Conservation (phyloP, 2,113 vertebrate genomes). For the Charadrius vociferus region DNA sequence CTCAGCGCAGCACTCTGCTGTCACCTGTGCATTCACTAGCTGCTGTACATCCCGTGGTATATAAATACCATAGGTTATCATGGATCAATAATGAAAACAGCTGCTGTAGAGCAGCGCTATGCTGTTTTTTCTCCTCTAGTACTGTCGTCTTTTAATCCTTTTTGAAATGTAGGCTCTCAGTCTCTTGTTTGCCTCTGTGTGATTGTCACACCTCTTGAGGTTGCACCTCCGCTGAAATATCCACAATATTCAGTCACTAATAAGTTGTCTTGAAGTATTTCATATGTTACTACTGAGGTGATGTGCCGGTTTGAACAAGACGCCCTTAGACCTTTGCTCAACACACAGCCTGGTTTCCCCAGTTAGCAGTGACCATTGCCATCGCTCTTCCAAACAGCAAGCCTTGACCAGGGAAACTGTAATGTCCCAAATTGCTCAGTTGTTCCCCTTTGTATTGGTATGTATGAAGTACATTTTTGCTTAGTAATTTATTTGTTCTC, state of each 20-base stretch:
- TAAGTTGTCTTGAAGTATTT: background rate
- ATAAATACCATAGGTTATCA: background rate
- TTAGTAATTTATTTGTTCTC: background rate
- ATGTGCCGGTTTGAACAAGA: background rate
- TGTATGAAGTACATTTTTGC: background rate
- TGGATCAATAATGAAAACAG: background rate
- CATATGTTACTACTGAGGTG: background rate
- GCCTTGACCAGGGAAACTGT: background rate
- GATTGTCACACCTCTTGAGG: background rate
- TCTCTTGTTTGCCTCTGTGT: background rate
- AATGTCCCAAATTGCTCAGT: background rate
- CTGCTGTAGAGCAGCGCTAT: background rate
- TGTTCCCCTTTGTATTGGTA: background rate
- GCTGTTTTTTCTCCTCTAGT: background rate
- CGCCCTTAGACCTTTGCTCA: background rate
- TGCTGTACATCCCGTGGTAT: background rate
- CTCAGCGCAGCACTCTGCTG: background rate
- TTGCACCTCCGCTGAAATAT: background rate
- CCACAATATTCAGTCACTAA: background rate
- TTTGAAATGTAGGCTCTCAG: background rate
- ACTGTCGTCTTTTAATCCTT: background rate
- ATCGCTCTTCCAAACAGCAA: background rate
- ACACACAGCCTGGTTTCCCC: fast-evolving
- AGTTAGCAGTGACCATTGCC: background rate
- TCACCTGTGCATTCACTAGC: background rate